Evolutionary conservation across 2,797 vertebrate species (phyloP), one percentile per base, ranked within the genome.

Genomic region (Pseudochaenichthys georgianus): DNA sequence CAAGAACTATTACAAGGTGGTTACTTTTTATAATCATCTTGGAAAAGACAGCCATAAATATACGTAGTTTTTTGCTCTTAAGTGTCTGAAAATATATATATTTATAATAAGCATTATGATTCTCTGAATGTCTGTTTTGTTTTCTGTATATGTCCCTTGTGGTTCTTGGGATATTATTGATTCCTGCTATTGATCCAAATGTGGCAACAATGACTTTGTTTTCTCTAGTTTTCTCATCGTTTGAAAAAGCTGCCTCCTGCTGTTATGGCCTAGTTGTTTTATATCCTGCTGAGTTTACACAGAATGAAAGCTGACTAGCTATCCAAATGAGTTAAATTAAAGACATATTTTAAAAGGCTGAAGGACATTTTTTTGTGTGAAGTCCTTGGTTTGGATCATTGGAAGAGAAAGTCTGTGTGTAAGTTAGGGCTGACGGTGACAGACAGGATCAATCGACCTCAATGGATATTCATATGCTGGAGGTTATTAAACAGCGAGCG

Each of bases 11-110:
- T 95, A 95, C 88, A 90, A 88, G 92, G 92, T 87, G 88, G 92
- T 94, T 93, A 93, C 90, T 93, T 94, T 94, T 88, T 94, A 88
- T 94, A 94, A 94, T 94, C 84, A 90, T 92, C 93, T 86, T 90
- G 75, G 89, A 94, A 94, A 90, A 93, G 88, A 92, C 87, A 81
- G 73, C 59, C 88, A 94, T 95, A 94, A 95, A 95, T 94, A 92
- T 84, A 50, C 63, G 70, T 77, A 75, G 67, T 52, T 64, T 78
- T 90, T 89, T 78, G 64, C 84, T 85, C 67, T 88, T 83, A 64
- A 78, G 43, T 66, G 75, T 57, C 28, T 80, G 55, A 72, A 83
- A 73, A 61, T 70, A 61, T 84, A 79, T 28, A 28, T 28, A 28
- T 28, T 28, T 68, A 52, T 23, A 71, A 85, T 75, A 46, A 72